Conservation (phyloP, 2,888 invertebrate species). For the Rhorus exstirpatorius region DNA sequence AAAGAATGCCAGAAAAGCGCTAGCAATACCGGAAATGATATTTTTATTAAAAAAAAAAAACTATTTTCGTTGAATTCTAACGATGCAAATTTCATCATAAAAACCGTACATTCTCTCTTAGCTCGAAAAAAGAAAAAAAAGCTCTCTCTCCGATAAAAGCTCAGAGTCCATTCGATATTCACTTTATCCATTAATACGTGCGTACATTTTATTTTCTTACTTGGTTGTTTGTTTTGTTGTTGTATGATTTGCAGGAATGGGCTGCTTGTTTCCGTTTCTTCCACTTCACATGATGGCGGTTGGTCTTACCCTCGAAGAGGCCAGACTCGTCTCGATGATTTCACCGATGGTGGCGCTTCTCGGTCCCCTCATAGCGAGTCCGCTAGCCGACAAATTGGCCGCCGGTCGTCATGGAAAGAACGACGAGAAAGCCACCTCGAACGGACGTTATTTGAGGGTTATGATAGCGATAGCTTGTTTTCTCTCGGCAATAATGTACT, state of each 20-base stretch:
- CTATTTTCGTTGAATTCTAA: too few relatives aligned
- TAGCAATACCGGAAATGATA: too few relatives aligned
- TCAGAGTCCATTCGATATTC: too few relatives aligned
- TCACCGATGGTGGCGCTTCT: slow-evolving; percentile 93
- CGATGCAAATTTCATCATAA: too few relatives aligned
- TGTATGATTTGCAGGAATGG: slow-evolving; percentile 88
- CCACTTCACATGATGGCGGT: slow-evolving; percentile 92
- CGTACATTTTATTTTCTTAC: too few relatives aligned
- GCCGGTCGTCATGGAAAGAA: slow-evolving; percentile 87
- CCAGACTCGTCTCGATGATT: slow-evolving; percentile 92
- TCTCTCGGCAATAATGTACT: slow-evolving; percentile 90
- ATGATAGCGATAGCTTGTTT: slow-evolving; percentile 90
- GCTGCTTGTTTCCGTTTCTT: slow-evolving; percentile 93
- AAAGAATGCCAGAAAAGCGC: too few relatives aligned
- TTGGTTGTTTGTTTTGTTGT: not conserved
- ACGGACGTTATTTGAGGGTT: slow-evolving; percentile 90
- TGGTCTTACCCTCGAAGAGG: slow-evolving; percentile 92
- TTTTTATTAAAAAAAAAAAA: too few relatives aligned
- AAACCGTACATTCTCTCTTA: too few relatives aligned
- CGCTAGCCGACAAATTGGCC: slow-evolving; percentile 92
- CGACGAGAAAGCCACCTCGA: slow-evolving; percentile 84
- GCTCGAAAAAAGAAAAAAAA: too few relatives aligned
- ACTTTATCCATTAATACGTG: too few relatives aligned
- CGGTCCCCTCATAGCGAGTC: slow-evolving; percentile 92
- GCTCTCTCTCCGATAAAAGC: too few relatives aligned